Evolutionary conservation across 2,113 vertebrate species (phyloP), one percentile per base, ranked within the genome.

Genomic region (Parotia lawesii): DNA sequence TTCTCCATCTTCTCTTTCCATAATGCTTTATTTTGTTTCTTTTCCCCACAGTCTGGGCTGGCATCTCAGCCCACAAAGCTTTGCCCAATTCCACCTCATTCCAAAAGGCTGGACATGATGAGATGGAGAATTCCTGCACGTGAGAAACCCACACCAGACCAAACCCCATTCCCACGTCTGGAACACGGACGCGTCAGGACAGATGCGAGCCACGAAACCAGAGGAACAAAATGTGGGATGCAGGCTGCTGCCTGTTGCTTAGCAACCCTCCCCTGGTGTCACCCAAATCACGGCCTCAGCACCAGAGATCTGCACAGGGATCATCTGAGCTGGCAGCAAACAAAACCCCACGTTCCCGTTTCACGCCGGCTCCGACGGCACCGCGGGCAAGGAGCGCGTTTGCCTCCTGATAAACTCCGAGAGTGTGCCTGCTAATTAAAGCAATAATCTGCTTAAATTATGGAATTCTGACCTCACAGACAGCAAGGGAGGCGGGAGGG

Each of bases 341-440:
- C 12, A 17, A 16, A 17, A 17, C 7, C 20, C 37, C 87, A 2
- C n/a, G 7, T 6, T 28, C 69, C 60, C 33, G 3, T 31, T 31
- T 54, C 37, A 18, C 33, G 4, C 37, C 0, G 27, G 61, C 19
- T 75, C 50, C 15, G 35, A 38, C 10, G 25, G 62, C 51, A 17
- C 69, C 22, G 11, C 0, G 4, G 64, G 64, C 81, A 48, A 28
- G 37, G 60, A 83, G 58, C 45, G 10, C 1, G 0, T 40, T 10
- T 50, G 51, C 25, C 19, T 87, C 69, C 47, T 7, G 50, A 29
- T 19, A 14, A 87, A 35, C 79, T 48, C 44, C 5, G 19, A 48
- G 31, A 60, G 47, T 12, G 38, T 10, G 58, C 64, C 72, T 27
- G 48, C 20, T 20, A 61, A 90, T 81, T 45, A 72, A 51, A 61